Percentiles rank a stretch among this genome's conserved stretches.
Evolutionary conservation across 2,113 vertebrate genomes (phyloP).

Genomic region (Dascyllus trimaculatus): DNA sequence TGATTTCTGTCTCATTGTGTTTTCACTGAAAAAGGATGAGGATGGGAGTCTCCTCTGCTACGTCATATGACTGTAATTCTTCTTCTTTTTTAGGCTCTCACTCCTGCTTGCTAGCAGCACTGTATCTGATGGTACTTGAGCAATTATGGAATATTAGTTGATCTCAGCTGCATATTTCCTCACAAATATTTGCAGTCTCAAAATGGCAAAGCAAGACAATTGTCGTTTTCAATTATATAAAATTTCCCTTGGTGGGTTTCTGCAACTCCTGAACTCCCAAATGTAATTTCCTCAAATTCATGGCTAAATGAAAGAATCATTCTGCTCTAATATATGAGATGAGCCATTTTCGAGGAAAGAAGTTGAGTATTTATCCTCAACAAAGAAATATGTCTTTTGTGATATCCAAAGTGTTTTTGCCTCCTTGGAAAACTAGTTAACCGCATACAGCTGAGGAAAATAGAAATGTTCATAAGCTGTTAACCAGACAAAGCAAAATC

Average conservation of each 20-base stretch:
- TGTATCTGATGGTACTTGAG: slow-evolving; percentile 7
- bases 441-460: neutral
- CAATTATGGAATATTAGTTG: slow-evolving; percentile 24
- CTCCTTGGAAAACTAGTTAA: neutral
- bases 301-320: slow-evolving; percentile 18
- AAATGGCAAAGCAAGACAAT: slow-evolving; percentile 17
- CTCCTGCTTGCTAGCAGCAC: neutral
- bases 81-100: neutral
- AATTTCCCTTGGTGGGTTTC: slow-evolving; percentile 13
- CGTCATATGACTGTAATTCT: neutral
- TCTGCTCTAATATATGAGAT: slow-evolving; percentile 7
- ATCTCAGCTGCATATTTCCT: slow-evolving; percentile 3
- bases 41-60: neutral
- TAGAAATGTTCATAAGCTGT: neutral
- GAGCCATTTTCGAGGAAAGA: neutral
- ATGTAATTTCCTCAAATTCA: slow-evolving; percentile 18
- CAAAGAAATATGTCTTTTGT: neutral
- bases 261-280: slow-evolving; percentile 4
- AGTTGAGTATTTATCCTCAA: neutral
- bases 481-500: neutral
- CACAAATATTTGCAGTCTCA: slow-evolving; percentile 23
- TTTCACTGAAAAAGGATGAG: slow-evolving; percentile 25
- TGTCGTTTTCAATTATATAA: slow-evolving; percentile 31
- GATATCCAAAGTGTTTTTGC: neutral
- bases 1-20: slow-evolving; percentile 59